Evolutionary conservation across 2,797 vertebrate genomes (phyloP).

Genomic region (Pitangus sulphuratus): DNA sequence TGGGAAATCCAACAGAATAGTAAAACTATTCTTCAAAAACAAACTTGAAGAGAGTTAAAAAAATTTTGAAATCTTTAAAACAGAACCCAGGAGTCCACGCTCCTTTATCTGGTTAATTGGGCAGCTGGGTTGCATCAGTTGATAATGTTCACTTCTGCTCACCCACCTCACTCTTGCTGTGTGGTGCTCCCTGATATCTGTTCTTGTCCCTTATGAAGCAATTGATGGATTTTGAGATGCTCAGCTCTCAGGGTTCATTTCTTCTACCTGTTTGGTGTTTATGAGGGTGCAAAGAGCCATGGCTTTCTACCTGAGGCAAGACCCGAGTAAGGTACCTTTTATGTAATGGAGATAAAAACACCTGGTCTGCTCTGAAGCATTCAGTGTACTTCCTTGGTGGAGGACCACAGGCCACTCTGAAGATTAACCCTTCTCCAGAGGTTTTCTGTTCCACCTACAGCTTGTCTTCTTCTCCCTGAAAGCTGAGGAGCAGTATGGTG

Average conservation of each 20-base stretch:
- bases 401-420: neutral
- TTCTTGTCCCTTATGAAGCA: neutral
- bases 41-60: neutral
- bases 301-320: neutral
- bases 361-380: neutral
- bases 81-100: neutral
- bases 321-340: neutral
- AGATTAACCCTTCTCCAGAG: neutral
- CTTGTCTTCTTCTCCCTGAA: neutral
- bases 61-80: neutral
- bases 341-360: neutral
- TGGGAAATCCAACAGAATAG: neutral
- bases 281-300: neutral
- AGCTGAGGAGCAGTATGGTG: neutral
- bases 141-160: neutral
- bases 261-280: neutral
- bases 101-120: neutral
- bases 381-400: neutral
- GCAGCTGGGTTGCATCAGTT: neutral
- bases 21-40: neutral
- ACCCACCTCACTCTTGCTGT: neutral
- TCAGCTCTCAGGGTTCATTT: neutral
- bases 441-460: neutral
- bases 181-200: neutral
- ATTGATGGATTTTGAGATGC: neutral